phyloP scores from a whole-genome alignment of 2,797 vertebrate species.

The Adelosebastes latens region DNA sequence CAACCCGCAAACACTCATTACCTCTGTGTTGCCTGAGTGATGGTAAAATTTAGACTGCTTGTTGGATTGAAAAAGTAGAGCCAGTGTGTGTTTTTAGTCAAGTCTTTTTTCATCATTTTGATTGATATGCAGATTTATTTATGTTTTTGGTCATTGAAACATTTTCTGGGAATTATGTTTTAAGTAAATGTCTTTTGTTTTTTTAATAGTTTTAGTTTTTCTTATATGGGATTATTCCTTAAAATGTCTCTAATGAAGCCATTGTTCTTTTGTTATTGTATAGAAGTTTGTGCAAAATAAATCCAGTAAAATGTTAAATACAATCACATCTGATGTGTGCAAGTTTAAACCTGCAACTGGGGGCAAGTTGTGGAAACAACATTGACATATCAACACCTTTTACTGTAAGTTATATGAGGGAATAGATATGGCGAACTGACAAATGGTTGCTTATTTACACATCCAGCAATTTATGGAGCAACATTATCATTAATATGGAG shows the following conservation, averaged over 20 bases:
- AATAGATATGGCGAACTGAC: background rate
- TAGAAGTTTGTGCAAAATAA: background rate
- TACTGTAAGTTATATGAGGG: background rate
- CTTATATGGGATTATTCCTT: background rate
- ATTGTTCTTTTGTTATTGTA: background rate
- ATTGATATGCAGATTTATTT: background rate
- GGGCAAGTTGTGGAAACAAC: background rate
- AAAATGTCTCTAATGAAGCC: background rate
- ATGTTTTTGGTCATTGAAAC: background rate
- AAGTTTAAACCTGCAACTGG: background rate
- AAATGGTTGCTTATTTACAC: background rate
- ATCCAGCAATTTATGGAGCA: background rate
- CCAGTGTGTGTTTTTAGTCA: background rate
- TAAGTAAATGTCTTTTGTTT: background rate
- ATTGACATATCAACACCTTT: background rate
- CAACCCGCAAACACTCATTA: background rate
- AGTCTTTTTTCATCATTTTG: background rate
- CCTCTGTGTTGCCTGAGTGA: background rate
- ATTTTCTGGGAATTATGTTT: background rate
- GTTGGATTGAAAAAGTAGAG: background rate
- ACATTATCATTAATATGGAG: background rate
- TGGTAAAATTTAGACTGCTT: background rate
- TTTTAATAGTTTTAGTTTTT: background rate
- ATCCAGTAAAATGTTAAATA: background rate
- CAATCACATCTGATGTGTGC: background rate